A percentile compares a stretch with the other conserved stretches of the same genome.
Conservation (phyloP, 2,888 invertebrate genomes). For the Pyrrhia umbra region DNA sequence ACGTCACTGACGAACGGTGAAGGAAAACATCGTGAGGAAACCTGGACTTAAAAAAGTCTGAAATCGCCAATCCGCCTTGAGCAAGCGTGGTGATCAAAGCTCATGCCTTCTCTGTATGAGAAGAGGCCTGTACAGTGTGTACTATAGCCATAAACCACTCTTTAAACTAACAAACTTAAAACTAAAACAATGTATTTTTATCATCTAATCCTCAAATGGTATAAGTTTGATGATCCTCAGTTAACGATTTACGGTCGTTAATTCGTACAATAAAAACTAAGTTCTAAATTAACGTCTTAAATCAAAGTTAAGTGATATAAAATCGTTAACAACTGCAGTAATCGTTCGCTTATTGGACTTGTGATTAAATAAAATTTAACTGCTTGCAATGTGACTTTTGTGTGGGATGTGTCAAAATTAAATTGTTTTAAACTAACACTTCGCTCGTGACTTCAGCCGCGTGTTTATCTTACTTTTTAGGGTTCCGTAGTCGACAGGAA, state of each 20-base stretch:
- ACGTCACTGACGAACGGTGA: too few species aligned
- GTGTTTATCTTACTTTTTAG: background rate
- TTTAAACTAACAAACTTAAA: background rate
- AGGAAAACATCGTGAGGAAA: too few species aligned
- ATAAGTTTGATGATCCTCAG: constrained; percentile 31
- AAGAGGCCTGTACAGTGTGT: too few species aligned
- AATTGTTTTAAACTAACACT: background rate
- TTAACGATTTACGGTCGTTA: constrained; percentile 36
- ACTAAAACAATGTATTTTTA: constrained; percentile 15
- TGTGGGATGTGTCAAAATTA: background rate
- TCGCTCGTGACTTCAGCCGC: background rate
- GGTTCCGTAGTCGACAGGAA: too few species aligned
- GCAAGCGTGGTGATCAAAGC: too few species aligned
- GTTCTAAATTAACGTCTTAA: constrained; percentile 40
- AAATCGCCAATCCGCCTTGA: too few species aligned
- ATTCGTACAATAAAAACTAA: constrained; percentile 48
- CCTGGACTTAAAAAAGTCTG: too few species aligned
- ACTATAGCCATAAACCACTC: background rate
- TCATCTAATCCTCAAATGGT: constrained; percentile 3
- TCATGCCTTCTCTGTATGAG: too few species aligned
- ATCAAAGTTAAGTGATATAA: constrained; percentile 40
- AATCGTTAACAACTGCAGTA: constrained; percentile 35
- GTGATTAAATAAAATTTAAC: background rate
- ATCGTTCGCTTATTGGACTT: constrained; percentile 6
- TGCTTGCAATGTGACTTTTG: background rate